phyloP scores from a whole-genome alignment of 2,113 vertebrate genomes.

The Xiphophorus couchianus region DNA sequence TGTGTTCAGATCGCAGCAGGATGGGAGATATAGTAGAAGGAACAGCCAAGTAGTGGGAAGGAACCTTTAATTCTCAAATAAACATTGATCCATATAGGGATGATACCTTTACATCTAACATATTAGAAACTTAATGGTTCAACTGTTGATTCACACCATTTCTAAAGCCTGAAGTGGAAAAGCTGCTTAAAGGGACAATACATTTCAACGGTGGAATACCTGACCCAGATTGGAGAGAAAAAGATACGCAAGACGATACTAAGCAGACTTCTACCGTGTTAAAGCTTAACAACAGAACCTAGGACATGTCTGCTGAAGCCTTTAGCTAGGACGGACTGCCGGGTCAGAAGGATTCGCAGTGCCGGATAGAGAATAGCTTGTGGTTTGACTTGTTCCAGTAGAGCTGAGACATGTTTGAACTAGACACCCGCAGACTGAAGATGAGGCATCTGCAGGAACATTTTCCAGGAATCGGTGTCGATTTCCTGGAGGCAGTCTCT shows the following conservation, averaged over 20 bases:
- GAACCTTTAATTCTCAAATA: no score
- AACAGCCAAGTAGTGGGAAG: no score
- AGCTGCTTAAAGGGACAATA: neutral
- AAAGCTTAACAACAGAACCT: neutral
- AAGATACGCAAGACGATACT: neutral
- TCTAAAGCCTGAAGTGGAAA: neutral
- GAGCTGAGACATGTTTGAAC: neutral
- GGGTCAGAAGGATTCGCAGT: neutral
- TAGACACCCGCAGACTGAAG: neutral
- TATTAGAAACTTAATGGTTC: neutral
- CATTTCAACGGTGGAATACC: neutral
- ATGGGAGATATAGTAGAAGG: no score
- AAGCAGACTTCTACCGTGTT: neutral
- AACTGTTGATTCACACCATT: neutral
- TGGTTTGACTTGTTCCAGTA: neutral
- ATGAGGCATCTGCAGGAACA: neutral
- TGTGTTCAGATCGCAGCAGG: no score
- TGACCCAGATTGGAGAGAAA: neutral
- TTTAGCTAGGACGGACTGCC: neutral
- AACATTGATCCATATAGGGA: no score
- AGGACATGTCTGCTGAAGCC: neutral
- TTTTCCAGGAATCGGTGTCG: neutral
- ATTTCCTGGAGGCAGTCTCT: neutral
- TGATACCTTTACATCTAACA: neutral
- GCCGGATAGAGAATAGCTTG: neutral